A percentile compares a stretch with the other conserved stretches of the same genome.
phyloP scores from a whole-genome alignment of 2,888 invertebrate species.

The Hetaerina titia region DNA sequence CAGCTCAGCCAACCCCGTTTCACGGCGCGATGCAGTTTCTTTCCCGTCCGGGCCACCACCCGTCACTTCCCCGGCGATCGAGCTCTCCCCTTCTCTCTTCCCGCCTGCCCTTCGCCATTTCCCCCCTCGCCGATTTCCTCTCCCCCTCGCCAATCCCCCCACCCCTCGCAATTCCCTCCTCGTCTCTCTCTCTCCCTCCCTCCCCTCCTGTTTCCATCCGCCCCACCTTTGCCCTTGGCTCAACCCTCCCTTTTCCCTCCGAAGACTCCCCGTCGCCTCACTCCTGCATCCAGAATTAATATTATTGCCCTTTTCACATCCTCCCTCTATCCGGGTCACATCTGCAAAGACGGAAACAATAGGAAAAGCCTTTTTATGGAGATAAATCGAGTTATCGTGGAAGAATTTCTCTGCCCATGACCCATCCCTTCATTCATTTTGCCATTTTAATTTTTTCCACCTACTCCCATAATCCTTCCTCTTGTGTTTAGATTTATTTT shows the following conservation, averaged over 20 bases:
- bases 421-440: conserved; percentile 48
- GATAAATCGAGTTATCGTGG: conserved; percentile 55
- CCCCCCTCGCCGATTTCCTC: neutral
- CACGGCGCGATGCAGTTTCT: too few species aligned
- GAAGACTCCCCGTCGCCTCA: neutral
- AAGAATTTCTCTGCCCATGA: conserved; percentile 45
- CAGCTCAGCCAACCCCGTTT: too few species aligned
- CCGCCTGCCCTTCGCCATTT: neutral
- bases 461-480: neutral
- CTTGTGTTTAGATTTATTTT: neutral
- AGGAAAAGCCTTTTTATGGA: conserved; percentile 42
- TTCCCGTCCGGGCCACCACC: neutral
- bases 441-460: neutral
- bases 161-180: neutral
- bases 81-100: neutral
- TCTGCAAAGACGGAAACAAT: conserved; percentile 53
- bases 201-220: neutral
- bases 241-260: neutral
- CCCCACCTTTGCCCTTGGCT: neutral
- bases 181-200: neutral
- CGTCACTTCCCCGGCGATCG: neutral
- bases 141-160: neutral
- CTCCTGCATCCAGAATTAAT: neutral
- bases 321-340: conserved; percentile 31
- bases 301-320: conserved; percentile 62